Evolutionary conservation across 2,797 vertebrate genomes (phyloP).

Genomic region (Avahi laniger): DNA sequence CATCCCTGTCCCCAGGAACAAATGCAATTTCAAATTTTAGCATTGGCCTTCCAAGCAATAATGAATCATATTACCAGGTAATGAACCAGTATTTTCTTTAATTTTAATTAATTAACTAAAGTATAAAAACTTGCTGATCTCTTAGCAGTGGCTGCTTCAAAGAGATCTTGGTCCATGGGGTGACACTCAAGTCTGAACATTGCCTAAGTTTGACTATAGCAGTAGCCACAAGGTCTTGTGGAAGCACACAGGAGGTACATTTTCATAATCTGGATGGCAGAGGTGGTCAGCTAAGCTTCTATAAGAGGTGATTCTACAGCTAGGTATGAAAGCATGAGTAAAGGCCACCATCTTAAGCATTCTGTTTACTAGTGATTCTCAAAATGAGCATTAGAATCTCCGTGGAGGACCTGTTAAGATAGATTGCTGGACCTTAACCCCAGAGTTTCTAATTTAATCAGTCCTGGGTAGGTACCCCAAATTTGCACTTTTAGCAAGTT

Average conservation of each 20-base stretch:
- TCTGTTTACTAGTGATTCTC: not conserved
- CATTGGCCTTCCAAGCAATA: slow-evolving; percentile 86
- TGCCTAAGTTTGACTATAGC: not conserved
- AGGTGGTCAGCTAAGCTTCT: not conserved
- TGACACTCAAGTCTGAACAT: not conserved
- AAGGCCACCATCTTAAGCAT: not conserved
- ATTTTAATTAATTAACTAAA: not conserved
- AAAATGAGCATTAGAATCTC: not conserved
- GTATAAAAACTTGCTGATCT: not conserved
- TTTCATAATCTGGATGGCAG: not conserved
- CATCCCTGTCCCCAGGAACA: slow-evolving; percentile 86
- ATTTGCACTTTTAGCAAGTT: not conserved
- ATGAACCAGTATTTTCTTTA: slow-evolving; percentile 6
- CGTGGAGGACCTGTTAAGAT: not conserved
- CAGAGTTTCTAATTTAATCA: not conserved
- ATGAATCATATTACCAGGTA: slow-evolving; percentile 92
- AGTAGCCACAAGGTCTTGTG: not conserved
- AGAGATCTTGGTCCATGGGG: not conserved
- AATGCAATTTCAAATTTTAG: slow-evolving; percentile 92
- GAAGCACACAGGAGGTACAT: not conserved
- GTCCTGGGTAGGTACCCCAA: not conserved
- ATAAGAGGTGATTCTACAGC: not conserved
- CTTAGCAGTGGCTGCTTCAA: not conserved
- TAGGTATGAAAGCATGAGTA: not conserved
- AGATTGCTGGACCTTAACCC: not conserved